These are phyloP conservation scores for Callimorpha dominula DNA, from an alignment of 2,888 invertebrate genomes.

Conservation along the genomic window DNA sequence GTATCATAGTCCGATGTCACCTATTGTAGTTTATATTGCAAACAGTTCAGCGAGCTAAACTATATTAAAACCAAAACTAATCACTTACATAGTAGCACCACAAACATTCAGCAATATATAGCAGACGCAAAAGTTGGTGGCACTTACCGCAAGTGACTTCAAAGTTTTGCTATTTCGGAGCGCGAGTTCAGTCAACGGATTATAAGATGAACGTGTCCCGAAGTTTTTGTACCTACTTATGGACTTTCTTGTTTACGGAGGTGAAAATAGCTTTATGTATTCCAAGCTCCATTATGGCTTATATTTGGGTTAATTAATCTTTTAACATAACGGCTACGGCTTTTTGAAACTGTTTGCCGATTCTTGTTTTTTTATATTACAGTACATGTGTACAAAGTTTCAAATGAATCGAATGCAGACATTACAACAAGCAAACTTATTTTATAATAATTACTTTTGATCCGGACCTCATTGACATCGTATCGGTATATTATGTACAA, in stretches of 20 bases:
- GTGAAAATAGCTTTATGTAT: constrained; percentile 12
- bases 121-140: constrained; percentile 8
- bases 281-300: background rate
- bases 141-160: constrained; percentile 6
- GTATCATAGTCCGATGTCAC: too few relatives aligned
- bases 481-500: too few relatives aligned
- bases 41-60: background rate
- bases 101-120: constrained; percentile 5
- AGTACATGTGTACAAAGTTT: too few relatives aligned
- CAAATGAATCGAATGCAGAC: too few relatives aligned
- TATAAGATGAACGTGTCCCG: constrained; percentile 12
- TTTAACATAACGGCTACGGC: too few relatives aligned
- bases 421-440: too few relatives aligned
- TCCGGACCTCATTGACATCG: too few relatives aligned
- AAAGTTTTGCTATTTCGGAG: constrained; percentile 41
- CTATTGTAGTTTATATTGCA: background rate
- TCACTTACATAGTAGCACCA: background rate
- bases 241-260: constrained; percentile 6
- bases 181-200: constrained; percentile 20
- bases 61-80: background rate
- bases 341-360: too few relatives aligned
- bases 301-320: background rate
- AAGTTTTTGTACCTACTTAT: constrained; percentile 5
- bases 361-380: too few relatives aligned
- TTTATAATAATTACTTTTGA: too few relatives aligned